Evolutionary conservation across 2,113 vertebrate species (phyloP).

Genomic region (Patagioenas fasciata): DNA sequence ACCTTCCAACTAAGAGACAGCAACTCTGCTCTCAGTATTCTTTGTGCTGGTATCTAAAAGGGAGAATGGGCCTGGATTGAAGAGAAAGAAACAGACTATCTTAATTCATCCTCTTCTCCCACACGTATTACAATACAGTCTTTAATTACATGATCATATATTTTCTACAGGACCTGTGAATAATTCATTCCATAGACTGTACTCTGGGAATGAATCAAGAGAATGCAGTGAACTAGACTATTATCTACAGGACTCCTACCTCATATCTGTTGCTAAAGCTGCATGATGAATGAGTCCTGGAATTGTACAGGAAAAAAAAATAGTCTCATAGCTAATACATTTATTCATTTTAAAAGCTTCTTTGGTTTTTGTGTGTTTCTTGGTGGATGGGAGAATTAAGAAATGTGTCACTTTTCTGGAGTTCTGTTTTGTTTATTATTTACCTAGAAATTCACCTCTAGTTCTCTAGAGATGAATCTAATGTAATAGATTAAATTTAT

Average conservation of each 20-base stretch:
- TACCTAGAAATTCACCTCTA: not conserved
- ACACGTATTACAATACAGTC: not conserved
- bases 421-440: not conserved
- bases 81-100: not conserved
- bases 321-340: not conserved
- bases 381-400: not conserved
- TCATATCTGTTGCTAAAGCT: constrained; percentile 23
- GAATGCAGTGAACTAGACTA: not conserved
- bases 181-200: constrained; percentile 7
- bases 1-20: not conserved
- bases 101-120: not conserved
- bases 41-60: not conserved
- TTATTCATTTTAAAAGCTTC: constrained; percentile 9
- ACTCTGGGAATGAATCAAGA: not conserved
- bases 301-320: not conserved
- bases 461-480: not conserved
- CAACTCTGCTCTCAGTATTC: not conserved
- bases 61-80: not conserved
- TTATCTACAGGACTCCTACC: constrained; percentile 7
- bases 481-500: not conserved
- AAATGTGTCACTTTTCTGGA: not conserved
- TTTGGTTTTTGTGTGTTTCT: not conserved
- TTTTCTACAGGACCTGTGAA: constrained; percentile 30
- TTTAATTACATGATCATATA: constrained; percentile 30
- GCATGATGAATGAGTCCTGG: not conserved